Base-by-base conservation (phyloP, 1,140 invertebrate genomes). In the Phthorimaea operculella region DNA sequence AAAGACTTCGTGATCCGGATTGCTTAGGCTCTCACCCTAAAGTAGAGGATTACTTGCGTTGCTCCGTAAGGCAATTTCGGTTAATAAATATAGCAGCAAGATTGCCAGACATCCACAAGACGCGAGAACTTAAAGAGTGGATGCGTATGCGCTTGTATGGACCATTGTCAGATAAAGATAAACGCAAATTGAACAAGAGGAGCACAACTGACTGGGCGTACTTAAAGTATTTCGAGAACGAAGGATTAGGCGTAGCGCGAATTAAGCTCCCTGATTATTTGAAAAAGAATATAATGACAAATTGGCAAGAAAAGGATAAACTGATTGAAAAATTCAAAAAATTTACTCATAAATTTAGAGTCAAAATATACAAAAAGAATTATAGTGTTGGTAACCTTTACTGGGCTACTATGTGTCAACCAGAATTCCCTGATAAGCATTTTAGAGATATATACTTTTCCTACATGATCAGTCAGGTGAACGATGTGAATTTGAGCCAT, bases 381-480 rank as follows among this genome's bases (percentile, higher is more conserved):
- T 78, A 79, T 15, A 60, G 72, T 4, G 58, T 79, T 4, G 73
- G 68, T 21, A 84, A 84, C 57, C 52, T 80, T 34, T 45, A 81
- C 51, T 84, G 81, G 81, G 67, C 74, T 1, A 69, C 78, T 4
- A 84, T 84, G 81, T 79, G 52, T 57, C 78, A 79, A 55, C 66
- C 76, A 0, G 62, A 77, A 52, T 75, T 79, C 56, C 78, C 76
- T 2, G 76, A 81, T 52, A 81, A 83, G 39, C 77, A 73, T n/a
- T 84, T 83, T 58, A 66, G 81, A 16, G 74, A 84, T 61, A 83
- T 80, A 62, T 84, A 68, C 59, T 83, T 79, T 58, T 77, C 81
- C 2, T 84, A 84, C 67, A 48, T 84, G 8, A 73, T 57, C 48
- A 58, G 55, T 7, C 63, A 68, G 16, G 49, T 74, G 9, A 68